Evolutionary conservation across 2,797 vertebrate species (phyloP).

Genomic region (Paramormyrops hopkinsi): DNA sequence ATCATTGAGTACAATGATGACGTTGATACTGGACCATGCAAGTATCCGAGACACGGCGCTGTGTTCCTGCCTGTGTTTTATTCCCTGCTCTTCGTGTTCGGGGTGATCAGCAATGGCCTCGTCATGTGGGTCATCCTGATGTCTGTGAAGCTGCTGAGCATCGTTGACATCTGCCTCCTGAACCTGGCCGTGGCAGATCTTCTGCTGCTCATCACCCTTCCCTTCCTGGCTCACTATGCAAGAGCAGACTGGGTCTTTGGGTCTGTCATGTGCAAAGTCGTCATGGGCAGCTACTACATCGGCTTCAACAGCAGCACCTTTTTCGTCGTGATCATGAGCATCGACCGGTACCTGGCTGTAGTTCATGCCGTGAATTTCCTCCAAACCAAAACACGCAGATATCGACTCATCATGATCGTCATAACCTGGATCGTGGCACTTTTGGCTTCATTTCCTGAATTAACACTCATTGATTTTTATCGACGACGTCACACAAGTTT

Average conservation of each 20-base stretch:
- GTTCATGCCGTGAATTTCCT: conserved; percentile 76
- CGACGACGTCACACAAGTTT: conserved; percentile 38
- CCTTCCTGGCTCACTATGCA: conserved; percentile 76
- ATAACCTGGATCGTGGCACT: conserved; percentile 67
- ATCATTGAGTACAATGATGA: background rate
- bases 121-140: background rate
- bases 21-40: background rate
- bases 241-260: conserved; percentile 75
- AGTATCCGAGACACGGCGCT: background rate
- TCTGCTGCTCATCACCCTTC: conserved; percentile 75
- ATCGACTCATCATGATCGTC: conserved; percentile 62
- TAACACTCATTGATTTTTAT: conserved; percentile 55
- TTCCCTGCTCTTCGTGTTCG: background rate
- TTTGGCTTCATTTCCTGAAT: conserved; percentile 66
- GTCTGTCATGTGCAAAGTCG: conserved; percentile 65
- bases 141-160: conserved; percentile 50
- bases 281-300: conserved; percentile 69
- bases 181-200: conserved; percentile 81
- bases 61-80: background rate
- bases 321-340: conserved; percentile 83
- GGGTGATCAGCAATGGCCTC: background rate
- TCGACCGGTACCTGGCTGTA: conserved; percentile 83
- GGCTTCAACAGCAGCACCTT: conserved; percentile 81
- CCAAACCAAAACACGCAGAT: conserved; percentile 63
- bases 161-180: conserved; percentile 83